Base-by-base conservation (phyloP, 2,113 vertebrate genomes). In the Halichoerus grypus region DNA sequence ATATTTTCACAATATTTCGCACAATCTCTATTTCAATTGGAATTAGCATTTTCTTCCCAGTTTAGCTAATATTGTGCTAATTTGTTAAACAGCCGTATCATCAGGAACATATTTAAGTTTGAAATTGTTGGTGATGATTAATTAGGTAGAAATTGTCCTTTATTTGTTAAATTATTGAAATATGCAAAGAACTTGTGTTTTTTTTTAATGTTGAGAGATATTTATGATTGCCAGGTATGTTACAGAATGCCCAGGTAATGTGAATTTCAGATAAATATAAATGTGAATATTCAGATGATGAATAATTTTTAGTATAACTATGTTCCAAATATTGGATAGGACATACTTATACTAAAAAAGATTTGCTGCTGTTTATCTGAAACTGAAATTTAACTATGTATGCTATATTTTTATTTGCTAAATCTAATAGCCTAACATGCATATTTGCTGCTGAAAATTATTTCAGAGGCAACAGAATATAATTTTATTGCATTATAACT, bases 241-340 rank as follows among this genome's bases (percentile, higher is more conserved):
- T 80, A 85, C 4, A 96, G 39, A 16, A 63, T 71, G 1, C 21
- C 26, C 46, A 82, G 36, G 71, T 87, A 91, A 69, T 93, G 63
- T 79, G 69, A 94, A 74, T 88, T 94, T 94, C 57, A 67, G 19
- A 28, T 65, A 77, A 96, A 82, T 69, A 36, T 69, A 69, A 69
- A 69, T 69, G 33, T 69, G 33, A 36, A 69, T 69, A 69, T 36
- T 69, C 16, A 69, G 33, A 19, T 59, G 4, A 65, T 94, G 67
- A 81, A 59, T 91, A 76, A 69, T 90, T 72, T 87, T 82, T 91
- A 57, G 13, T 39, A 46, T 71, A 88, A 46, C 3, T 57, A 21
- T 69, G 13, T 76, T 46, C 16, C 22, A 90, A 67, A 53, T 53
- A 80, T 81, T 91, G 11, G 51, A 55, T 46, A 15, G 10, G 13